Base-by-base conservation (phyloP, 1,140 invertebrate genomes). In the Drosophila baimaii region DNA sequence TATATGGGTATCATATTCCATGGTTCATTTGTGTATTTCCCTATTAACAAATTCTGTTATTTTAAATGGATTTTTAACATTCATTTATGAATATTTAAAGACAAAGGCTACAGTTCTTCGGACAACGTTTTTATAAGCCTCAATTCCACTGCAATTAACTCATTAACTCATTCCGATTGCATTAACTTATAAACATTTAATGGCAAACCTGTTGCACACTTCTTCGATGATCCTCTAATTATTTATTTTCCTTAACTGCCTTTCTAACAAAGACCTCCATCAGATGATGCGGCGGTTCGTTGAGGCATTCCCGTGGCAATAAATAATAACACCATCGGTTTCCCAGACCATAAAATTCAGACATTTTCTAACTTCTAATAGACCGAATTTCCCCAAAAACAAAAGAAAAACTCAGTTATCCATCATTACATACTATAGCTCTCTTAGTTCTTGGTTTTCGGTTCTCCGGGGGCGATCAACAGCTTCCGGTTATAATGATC, bases 401-500 rank as follows among this genome's bases (percentile, higher is more conserved):
- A n/a, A 33, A 55, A 62, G 41, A 43, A 31, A 59, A 46, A 8
- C 19, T 15, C 19, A 13, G 51, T 54, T 35, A 54, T 66, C 57
- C 43, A 66, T 66, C 57, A 63, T 62, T 31, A 66, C 44, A 31
- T 23, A 33, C 57, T 25, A n/a, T 37, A 13, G 46, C 46, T 35
- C 29, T 56, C 46, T 33, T 17, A 0, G 19, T 21, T 15, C 51
- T 52, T 29, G 1, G 12, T 19, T 15, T 3, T 51, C 27, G n/a
- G 19, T 52, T 61, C 58, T 54, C 25, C 46, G 15, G 27, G 2
- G 17, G 35, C 63, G 63, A 70, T 70, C 66, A 68, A 55, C 62
- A 33, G 66, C 63, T 70, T 70, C 66, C 63, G 66, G 66, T 68
- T 70, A 68, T 70, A 70, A 70, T 54, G 47, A 70, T 70, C 66